Evolutionary conservation across 2,888 invertebrate species (phyloP), one percentile per base, ranked within the genome.

Genomic region (Drosophila algonquin): DNA sequence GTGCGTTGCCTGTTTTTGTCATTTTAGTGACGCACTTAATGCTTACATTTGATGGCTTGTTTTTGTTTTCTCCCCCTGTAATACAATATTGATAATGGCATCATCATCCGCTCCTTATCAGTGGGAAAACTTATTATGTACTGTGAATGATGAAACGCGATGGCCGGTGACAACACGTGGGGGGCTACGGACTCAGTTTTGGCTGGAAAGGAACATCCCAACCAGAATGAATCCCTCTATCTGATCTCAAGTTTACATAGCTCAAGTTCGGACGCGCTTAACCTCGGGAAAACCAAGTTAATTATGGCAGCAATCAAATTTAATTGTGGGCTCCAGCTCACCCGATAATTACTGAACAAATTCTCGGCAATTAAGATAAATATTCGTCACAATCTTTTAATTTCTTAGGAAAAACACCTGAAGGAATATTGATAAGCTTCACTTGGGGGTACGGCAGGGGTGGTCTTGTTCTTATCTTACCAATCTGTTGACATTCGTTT

Each of bases 11-110:
- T 14, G 32, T 1, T 24, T 48, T 14, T 24, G 18, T 27, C 18
- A 27, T 18, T 24, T 57, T 63, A 58, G 48, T 73, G 73, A 72
- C 72, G 72, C 72, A 72, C 35, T 73, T 73, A 35, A 71, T 71
- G 71, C 56, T 60, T 60, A 44, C 60, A 61, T 21, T 50, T 52
- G 9, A 30, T 30, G 30, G 30, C 30, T 14, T 30, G n/a, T 53
- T 58, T 63, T 30, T 30, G 30, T 30, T 30, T 30, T 30, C 8
- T 8, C 30, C 30, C 8, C 30, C 30, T 30, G 30, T 30, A 30
- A 30, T 30, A 30, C 8, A 30, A 52, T 51, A 55, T 59, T 72
- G 71, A 72, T 72, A 63, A 46, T 54, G 52, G 24, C 14, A 50
- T 48, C 60, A 60, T 54, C 70, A 70, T 40, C 44, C 8, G 9